phyloP scores from a whole-genome alignment of 2,888 invertebrate genomes.

The Scaptomyza parva region DNA sequence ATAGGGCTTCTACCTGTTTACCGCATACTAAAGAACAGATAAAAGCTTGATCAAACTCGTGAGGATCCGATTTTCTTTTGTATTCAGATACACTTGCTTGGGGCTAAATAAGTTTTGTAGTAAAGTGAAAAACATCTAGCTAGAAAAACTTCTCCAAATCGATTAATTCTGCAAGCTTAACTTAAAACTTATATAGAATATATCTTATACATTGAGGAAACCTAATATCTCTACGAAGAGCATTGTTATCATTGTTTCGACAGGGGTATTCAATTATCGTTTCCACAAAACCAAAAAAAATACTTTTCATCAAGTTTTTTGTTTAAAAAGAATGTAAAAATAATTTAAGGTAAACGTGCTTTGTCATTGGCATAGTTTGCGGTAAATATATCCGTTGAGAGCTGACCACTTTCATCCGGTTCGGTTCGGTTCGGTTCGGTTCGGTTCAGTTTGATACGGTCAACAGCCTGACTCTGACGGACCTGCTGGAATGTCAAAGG shows the following conservation, averaged over 20 bases:
- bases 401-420: constrained; percentile 79
- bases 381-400: constrained; percentile 77
- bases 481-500: constrained; percentile 45
- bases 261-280: not conserved
- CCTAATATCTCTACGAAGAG: not conserved
- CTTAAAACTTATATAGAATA: too few species aligned
- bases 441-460: too few species aligned
- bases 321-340: constrained; percentile 22
- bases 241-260: not conserved
- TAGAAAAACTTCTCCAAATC: too few species aligned
- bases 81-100: not conserved
- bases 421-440: too few species aligned
- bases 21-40: constrained; percentile 2
- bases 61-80: constrained; percentile 31
- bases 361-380: constrained; percentile 41
- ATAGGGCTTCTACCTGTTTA: constrained; percentile 44
- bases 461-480: constrained; percentile 61
- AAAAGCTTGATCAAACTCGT: constrained; percentile 19
- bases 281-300: not conserved
- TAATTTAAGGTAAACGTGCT: constrained; percentile 43
- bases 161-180: too few species aligned
- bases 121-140: not conserved
- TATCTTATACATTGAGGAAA: not conserved
- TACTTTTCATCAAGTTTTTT: not conserved
- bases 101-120: not conserved